phyloP scores from a whole-genome alignment of 2,113 vertebrate species.

The Ginglymostoma cirratum region DNA sequence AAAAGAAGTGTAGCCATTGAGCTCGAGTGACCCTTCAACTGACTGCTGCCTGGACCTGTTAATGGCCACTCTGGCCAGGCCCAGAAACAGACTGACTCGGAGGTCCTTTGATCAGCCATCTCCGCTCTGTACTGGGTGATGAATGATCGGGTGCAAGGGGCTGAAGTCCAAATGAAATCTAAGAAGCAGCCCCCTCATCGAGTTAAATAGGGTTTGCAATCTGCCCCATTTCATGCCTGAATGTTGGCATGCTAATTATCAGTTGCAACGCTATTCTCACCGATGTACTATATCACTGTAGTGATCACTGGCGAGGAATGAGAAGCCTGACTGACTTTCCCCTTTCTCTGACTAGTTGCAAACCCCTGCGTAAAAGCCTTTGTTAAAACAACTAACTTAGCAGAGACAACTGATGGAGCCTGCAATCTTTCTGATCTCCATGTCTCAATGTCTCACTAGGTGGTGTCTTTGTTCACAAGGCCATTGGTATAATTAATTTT shows the following conservation, averaged over 20 bases:
- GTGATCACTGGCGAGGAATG: not conserved
- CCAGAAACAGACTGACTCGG: no score
- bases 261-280: not conserved
- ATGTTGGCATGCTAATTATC: not conserved
- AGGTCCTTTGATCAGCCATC: no score
- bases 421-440: not conserved
- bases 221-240: not conserved
- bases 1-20: no score
- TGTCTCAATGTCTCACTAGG: not conserved
- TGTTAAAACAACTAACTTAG: not conserved
- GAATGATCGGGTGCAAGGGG: no score
- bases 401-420: not conserved
- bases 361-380: not conserved
- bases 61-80: no score
- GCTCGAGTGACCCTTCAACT: no score
- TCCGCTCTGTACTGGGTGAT: no score
- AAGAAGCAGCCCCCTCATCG: no score
- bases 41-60: no score
- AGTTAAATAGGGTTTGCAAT: no score
- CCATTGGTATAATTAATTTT: not conserved
- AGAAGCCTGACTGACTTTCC: not conserved
- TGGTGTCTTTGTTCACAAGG: not conserved
- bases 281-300: not conserved
- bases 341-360: not conserved
- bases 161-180: no score